These are phyloP conservation scores for Scomber japonicus DNA, from an alignment of 2,113 vertebrate species.

Conservation along the genomic window DNA sequence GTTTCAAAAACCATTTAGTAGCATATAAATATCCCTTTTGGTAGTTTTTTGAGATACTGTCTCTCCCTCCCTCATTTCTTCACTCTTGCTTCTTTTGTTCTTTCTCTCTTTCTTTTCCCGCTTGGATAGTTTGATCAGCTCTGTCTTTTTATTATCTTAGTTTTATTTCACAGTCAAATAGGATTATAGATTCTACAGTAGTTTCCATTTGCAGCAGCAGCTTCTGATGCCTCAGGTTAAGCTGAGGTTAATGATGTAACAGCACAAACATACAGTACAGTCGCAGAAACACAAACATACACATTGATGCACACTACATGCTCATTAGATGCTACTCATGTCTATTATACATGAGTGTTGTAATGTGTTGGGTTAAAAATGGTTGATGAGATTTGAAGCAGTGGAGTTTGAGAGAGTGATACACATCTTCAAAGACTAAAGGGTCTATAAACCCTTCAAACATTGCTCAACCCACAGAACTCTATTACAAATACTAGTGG, in stretches of 20 bases:
- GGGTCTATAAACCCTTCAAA: too few relatives aligned
- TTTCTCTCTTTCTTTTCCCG: too few relatives aligned
- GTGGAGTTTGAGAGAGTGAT: too few relatives aligned
- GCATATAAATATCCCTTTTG: too few relatives aligned
- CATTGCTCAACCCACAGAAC: too few relatives aligned
- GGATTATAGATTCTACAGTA: conserved; percentile 34
- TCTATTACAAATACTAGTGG: background rate
- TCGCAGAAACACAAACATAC: conserved; percentile 22
- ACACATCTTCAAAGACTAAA: too few relatives aligned
- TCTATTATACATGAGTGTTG: background rate
- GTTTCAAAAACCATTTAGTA: too few relatives aligned
- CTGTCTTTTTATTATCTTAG: too few relatives aligned
- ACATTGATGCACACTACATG: background rate
- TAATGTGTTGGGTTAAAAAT: background rate
- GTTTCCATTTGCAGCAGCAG: conserved; percentile 8
- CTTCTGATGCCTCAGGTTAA: conserved; percentile 29
- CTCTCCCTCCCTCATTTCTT: too few relatives aligned
- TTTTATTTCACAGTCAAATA: conserved; percentile 12
- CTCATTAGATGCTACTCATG: background rate
- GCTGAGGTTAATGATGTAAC: conserved; percentile 12
- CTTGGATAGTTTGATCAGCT: background rate
- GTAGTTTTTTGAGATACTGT: too few relatives aligned
- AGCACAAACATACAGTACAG: conserved; percentile 14
- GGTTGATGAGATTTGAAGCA: background rate
- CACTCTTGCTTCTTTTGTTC: too few relatives aligned